phyloP scores from a whole-genome alignment of 1,140 invertebrate species.

The Ceratitis capitata region DNA sequence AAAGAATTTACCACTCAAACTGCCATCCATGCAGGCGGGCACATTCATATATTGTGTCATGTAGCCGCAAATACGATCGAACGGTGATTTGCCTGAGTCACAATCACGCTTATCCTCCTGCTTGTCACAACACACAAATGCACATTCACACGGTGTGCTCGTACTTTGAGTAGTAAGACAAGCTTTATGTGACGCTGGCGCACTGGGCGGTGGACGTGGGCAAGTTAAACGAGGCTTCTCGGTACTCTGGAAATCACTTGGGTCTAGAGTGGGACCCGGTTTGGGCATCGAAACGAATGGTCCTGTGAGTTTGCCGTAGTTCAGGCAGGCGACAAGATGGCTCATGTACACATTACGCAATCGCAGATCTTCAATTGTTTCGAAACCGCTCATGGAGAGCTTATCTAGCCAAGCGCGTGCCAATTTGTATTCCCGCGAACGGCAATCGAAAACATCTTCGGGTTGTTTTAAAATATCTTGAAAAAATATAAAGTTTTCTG shows the following conservation, averaged over 20 bases:
- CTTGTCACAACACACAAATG: background rate
- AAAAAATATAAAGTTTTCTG: constrained; percentile 28
- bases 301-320: constrained; percentile 47
- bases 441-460: constrained; percentile 46
- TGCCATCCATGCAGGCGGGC: background rate
- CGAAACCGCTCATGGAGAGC: constrained; percentile 43
- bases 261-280: background rate
- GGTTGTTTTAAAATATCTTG: constrained; percentile 22
- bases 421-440: constrained; percentile 38
- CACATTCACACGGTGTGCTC: background rate
- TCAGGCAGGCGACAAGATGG: constrained; percentile 49
- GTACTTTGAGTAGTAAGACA: background rate
- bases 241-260: background rate
- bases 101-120: background rate
- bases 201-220: background rate
- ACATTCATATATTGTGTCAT: constrained; percentile 2
- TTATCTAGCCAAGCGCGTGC: constrained; percentile 51
- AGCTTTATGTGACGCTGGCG: background rate
- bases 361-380: constrained; percentile 44
- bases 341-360: constrained; percentile 54
- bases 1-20: background rate
- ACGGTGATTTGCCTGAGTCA: background rate
- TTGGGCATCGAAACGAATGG: constrained; percentile 45
- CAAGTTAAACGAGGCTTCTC: background rate
- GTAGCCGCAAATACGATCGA: constrained; percentile 8